These are phyloP conservation scores for Dichetophora obliterata DNA, from an alignment of 2,888 invertebrate species.

Conservation along the genomic window DNA sequence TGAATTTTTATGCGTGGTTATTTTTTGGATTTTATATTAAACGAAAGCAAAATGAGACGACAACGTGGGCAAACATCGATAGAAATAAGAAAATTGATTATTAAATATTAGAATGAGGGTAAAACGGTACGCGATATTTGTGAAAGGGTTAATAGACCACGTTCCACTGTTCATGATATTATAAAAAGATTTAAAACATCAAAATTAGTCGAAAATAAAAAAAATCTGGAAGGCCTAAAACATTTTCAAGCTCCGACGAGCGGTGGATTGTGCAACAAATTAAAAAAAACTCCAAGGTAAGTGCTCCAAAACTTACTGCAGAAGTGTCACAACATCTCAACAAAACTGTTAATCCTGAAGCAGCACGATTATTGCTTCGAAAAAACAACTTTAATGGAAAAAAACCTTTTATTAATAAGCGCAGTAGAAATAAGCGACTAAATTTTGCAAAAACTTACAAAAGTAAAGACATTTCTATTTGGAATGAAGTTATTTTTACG, in stretches of 20 bases:
- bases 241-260: not conserved
- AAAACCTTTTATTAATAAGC: not conserved
- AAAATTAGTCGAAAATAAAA: no score
- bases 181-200: not conserved
- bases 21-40: no score
- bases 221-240: no score
- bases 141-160: not conserved
- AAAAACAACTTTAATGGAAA: not conserved
- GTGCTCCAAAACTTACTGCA: no score
- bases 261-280: not conserved
- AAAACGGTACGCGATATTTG: not conserved
- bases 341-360: not conserved
- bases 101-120: not conserved
- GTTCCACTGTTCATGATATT: not conserved
- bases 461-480: not conserved
- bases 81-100: not conserved
- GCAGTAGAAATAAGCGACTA: not conserved
- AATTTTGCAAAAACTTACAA: not conserved
- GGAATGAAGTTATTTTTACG: not conserved
- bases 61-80: no score
- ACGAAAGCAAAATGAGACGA: no score
- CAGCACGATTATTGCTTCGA: not conserved
- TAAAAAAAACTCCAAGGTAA: not conserved
- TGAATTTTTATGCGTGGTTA: no score
- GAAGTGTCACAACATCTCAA: not conserved